Evolutionary conservation across 2,113 vertebrate genomes (phyloP), one percentile per base, ranked within the genome.

Genomic region (Lepidothrix coronata): DNA sequence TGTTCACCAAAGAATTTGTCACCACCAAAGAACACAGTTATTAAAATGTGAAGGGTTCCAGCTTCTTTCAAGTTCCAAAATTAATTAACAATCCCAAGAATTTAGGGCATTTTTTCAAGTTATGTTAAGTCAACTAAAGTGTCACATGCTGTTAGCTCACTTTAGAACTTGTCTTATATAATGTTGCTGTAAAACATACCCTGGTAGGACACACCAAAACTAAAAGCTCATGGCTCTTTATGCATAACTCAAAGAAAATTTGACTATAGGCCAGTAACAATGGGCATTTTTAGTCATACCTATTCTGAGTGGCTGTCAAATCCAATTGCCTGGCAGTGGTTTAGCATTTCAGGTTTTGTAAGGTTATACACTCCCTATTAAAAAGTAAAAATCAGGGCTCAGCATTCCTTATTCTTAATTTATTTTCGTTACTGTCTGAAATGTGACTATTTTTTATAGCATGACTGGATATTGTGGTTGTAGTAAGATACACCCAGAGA

Each of bases 81-180:
- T 44, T 77, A 24, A 24, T 91, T 75, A 76, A 91, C 63, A 89
- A 91, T 51, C n/a, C 22, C 33, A 82, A 79, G 55, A 89, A 91
- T 91, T 87, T 55, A 63, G 79, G 66, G 7, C 33, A 75, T 62
- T 86, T 94, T 95, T 95, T 80, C 82, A 85, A 46, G 39, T 95
- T 93, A 55, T 74, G 31, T 87, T 78, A 95, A 89, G 33, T 87
- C 62, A 89, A 91, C 49, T 54, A 2, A 73, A 80, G 46, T 80
- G 87, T 93, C 70, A 84, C 39, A 71, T 67, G 43, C 23, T 75
- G 57, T 91, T 91, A 85, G 51, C 46, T 94, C 67, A 58, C 81
- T 93, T 96, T 55, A 75, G 55, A 55, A 68, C 46, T 79, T 23
- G 7, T 82, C 86, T 96, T 95, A 92, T 22, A 43, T 77, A 95